Base-by-base conservation (phyloP, 1,140 invertebrate genomes). In the Pinna nobilis region DNA sequence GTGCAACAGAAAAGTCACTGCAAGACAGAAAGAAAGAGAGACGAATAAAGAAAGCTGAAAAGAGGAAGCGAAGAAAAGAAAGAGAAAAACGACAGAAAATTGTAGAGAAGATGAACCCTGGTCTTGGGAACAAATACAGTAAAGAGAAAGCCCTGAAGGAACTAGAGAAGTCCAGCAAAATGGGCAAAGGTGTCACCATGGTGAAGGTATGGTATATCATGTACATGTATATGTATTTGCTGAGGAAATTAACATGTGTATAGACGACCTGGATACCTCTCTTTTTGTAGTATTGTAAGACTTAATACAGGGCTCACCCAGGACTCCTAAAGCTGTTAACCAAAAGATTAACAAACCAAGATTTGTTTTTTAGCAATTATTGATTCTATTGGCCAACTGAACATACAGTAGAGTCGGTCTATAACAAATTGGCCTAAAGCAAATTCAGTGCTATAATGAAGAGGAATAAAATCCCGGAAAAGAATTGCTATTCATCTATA, bases 1-100 rank as follows among this genome's bases (percentile, higher is more conserved):
- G 94, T 37, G 93, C 94, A 88, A 91, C 92, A 33, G 97, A 99
- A 90, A 92, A 93, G 83, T 93, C 93, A 0, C 90, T 91, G 35
- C 97, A 96, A 0, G 97, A 99, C 87, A 97, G 93, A 89, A 97
- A 97, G 79, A 92, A 96, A 47, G 95, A 95, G 82, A 91, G 96
- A 74, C 91, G 97, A 65, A 92, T 93, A 80, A 99, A 98, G 90
- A 98, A 98, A 87, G 64, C 35, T 37, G 78, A 77, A 32, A 83
- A 86, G 66, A 77, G 75, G 60, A 80, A 67, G 51, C 69, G 70
- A 49, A 55, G 69, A 23, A 79, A 65, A 53, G 81, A 83, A 44
- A 82, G 77, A 35, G 78, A 84, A 37, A 79, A 80, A 33, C 49
- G 78, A 37, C 67, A 84, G 66, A 82, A 84, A 60, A 64, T 80